Evolutionary conservation across 2,113 vertebrate species (phyloP).

Genomic region (Amazona vittata): DNA sequence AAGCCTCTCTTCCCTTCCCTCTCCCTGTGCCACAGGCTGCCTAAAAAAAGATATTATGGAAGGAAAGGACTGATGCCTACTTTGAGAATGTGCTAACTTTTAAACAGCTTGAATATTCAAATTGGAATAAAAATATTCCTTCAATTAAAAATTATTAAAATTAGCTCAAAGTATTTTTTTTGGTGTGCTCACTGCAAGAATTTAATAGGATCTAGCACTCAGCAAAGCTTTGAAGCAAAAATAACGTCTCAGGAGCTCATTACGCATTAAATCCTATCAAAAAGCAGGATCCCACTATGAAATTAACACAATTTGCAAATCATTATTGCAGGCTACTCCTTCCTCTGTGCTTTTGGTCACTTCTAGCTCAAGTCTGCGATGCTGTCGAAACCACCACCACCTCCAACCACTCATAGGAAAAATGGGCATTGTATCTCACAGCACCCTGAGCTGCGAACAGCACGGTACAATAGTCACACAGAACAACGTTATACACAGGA

Average conservation of each 20-base stretch:
- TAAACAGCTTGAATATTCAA: conserved; percentile 69
- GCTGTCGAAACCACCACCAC: neutral
- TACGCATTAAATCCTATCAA: conserved; percentile 73
- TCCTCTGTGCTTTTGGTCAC: neutral
- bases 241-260: conserved; percentile 72
- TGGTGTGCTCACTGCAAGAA: conserved; percentile 54
- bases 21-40: neutral
- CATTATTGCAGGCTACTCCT: conserved; percentile 33
- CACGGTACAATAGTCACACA: neutral
- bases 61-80: conserved; percentile 15
- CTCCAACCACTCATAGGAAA: neutral
- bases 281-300: conserved; percentile 66
- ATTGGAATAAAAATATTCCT: conserved; percentile 67
- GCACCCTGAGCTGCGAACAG: neutral
- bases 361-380: neutral
- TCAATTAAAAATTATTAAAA: conserved; percentile 76
- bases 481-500: neutral
- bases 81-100: conserved; percentile 50
- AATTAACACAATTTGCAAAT: conserved; percentile 73
- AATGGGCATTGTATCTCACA: neutral
- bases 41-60: neutral
- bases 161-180: conserved; percentile 69
- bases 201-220: conserved; percentile 72
- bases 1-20: neutral
- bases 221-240: conserved; percentile 74